Conservation (phyloP, 2,888 invertebrate species). For the Imbricaverruca yamaguchii region DNA sequence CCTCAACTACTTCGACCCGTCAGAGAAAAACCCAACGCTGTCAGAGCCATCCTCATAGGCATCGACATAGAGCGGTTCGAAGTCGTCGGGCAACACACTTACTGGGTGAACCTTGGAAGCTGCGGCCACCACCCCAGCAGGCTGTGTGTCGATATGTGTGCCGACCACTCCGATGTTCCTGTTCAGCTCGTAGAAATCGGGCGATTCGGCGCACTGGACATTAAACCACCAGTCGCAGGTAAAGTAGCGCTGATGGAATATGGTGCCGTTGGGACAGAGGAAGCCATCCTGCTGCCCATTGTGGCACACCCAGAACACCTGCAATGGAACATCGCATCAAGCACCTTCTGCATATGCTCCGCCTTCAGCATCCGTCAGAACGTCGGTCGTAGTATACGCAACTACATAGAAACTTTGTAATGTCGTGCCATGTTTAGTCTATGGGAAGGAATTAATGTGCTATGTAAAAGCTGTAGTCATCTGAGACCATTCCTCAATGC, state of each 20-base stretch:
- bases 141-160: not conserved
- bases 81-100: not conserved
- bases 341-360: too few relatives aligned
- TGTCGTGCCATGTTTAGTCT: too few relatives aligned
- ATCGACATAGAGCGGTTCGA: not conserved
- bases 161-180: slow-evolving; percentile 1
- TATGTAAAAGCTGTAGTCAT: too few relatives aligned
- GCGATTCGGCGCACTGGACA: not conserved
- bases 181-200: slow-evolving; percentile 10
- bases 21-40: not conserved
- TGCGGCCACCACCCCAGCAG: not conserved
- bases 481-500: too few relatives aligned
- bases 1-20: not conserved
- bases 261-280: not conserved
- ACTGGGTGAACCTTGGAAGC: not conserved
- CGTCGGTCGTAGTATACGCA: too few relatives aligned
- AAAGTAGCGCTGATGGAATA: not conserved
- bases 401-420: too few relatives aligned
- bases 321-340: not conserved
- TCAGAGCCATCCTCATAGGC: not conserved
- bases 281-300: slow-evolving; percentile 5
- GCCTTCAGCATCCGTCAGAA: too few relatives aligned
- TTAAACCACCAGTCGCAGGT: slow-evolving; percentile 17
- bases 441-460: too few relatives aligned
- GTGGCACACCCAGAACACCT: slow-evolving; percentile 8